phyloP scores from a whole-genome alignment of 2,113 vertebrate genomes.

The Corapipo altera region DNA sequence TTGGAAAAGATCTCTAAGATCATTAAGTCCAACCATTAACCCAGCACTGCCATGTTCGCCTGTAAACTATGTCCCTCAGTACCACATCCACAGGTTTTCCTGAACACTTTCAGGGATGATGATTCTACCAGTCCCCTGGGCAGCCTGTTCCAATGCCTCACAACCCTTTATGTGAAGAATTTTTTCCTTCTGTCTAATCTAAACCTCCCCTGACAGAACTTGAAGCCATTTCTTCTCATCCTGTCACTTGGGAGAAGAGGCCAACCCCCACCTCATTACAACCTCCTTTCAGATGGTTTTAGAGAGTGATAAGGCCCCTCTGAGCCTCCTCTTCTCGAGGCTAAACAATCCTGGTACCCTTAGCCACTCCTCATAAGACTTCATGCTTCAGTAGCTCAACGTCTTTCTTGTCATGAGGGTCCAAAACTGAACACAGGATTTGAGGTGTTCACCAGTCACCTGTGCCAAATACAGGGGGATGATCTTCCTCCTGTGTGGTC shows the following conservation, averaged over 20 bases:
- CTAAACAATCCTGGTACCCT: not conserved
- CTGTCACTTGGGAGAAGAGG: not conserved
- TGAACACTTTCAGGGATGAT: not conserved
- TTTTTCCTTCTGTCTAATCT: not conserved
- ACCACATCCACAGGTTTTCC: not conserved
- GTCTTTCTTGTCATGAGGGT: not conserved
- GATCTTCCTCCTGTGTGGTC: not conserved
- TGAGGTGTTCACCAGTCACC: fast-evolving
- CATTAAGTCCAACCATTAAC: not conserved
- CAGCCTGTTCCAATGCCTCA: not conserved
- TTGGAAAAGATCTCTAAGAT: not conserved
- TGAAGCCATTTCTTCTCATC: not conserved
- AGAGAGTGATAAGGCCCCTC: not conserved
- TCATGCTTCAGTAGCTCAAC: fast-evolving
- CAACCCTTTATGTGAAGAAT: not conserved
- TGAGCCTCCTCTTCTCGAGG: not conserved
- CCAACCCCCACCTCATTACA: not conserved
- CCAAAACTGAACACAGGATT: not conserved
- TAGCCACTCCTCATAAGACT: fast-evolving
- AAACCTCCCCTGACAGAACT: not conserved
- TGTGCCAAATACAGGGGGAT: not conserved
- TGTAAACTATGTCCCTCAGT: not conserved
- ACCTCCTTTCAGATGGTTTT: not conserved
- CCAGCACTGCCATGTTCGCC: not conserved
- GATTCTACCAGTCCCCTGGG: not conserved